Conservation (phyloP, 2,888 invertebrate genomes). For the Drosophila emarginata region DNA sequence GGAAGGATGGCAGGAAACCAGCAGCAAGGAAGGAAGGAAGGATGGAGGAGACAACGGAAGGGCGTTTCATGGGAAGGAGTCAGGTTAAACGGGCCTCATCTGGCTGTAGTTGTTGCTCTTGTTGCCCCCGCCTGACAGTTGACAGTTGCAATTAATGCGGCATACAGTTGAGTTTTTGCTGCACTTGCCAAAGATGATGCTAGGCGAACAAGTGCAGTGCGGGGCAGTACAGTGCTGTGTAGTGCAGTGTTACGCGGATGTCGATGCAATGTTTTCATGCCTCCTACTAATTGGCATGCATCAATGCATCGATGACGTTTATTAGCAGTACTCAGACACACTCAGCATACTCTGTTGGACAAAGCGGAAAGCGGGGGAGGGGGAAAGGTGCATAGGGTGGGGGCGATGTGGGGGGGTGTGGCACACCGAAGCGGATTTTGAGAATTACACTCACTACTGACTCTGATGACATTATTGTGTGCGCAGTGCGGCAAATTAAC, state of each 20-base stretch:
- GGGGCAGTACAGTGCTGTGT: background rate
- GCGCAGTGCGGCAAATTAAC: slow-evolving; percentile 59
- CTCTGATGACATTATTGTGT: slow-evolving; percentile 69
- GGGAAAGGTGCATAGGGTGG: too few relatives aligned
- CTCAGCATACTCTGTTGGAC: slow-evolving; percentile 10
- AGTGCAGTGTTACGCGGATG: background rate
- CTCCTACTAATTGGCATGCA: slow-evolving; percentile 72
- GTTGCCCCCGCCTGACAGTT: slow-evolving; percentile 37
- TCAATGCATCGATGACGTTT: slow-evolving; percentile 75
- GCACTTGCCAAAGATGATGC: slow-evolving; percentile 66
- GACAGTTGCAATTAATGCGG: slow-evolving; percentile 76
- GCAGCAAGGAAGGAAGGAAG: background rate
- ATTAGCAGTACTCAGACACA: slow-evolving; percentile 71
- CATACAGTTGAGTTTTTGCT: slow-evolving; percentile 64
- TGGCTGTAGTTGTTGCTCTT: background rate
- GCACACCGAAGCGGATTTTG: slow-evolving; percentile 14
- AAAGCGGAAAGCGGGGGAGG: background rate
- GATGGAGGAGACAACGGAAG: background rate
- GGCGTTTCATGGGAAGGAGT: background rate
- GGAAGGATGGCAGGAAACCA: background rate
- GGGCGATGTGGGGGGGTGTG: background rate
- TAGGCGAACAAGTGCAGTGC: background rate
- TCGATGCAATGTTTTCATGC: slow-evolving; percentile 17
- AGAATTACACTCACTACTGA: slow-evolving; percentile 24
- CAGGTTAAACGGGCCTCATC: slow-evolving; percentile 4